phyloP scores from a whole-genome alignment of 2,888 invertebrate genomes.

The Orthosia cruda region DNA sequence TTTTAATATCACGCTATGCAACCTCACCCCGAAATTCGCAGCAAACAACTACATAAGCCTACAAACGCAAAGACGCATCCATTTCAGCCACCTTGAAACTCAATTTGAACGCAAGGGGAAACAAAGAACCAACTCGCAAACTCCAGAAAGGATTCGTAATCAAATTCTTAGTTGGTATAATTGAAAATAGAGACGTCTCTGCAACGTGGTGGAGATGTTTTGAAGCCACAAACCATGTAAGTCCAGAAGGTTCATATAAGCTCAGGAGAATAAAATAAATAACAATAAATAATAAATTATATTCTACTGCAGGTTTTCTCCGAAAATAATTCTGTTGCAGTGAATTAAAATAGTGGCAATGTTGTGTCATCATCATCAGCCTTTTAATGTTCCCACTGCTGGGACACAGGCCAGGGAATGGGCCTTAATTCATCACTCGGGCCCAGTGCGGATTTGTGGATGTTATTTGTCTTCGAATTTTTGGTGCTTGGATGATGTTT shows the following conservation, averaged over 20 bases:
- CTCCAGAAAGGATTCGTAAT: slow-evolving; percentile 64
- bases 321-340: no score
- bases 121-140: slow-evolving; percentile 57
- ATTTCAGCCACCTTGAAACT: slow-evolving; percentile 48
- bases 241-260: slow-evolving; percentile 23
- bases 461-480: no score
- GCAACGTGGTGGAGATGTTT: slow-evolving; percentile 54
- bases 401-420: no score
- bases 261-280: no score
- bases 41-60: not conserved
- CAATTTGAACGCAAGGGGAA: slow-evolving; percentile 46
- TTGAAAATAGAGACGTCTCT: slow-evolving; percentile 61
- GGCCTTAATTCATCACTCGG: no score
- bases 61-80: slow-evolving; percentile 23
- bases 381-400: no score
- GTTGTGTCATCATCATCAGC: no score
- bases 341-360: no score
- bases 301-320: no score
- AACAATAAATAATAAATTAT: no score
- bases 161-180: slow-evolving; percentile 66
- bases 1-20: not conserved
- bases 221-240: not conserved
- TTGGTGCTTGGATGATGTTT: no score
- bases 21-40: not conserved
- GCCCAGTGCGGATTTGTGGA: no score